Evolutionary conservation across 2,797 vertebrate species (phyloP).

Genomic region (Benthosema pterotum): DNA sequence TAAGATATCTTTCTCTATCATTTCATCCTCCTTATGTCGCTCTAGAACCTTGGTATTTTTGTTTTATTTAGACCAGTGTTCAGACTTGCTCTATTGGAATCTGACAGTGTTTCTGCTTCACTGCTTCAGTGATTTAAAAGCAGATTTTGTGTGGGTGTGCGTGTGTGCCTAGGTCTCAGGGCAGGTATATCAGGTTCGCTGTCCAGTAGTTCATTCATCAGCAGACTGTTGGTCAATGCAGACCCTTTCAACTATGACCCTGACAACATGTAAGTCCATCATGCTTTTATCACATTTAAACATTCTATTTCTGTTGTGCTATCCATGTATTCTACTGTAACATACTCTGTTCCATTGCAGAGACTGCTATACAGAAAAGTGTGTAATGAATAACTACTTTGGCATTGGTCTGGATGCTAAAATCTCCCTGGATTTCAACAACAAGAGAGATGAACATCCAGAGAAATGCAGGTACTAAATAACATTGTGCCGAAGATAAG

Average conservation of each 20-base stretch:
- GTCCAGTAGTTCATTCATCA: slow-evolving; percentile 90
- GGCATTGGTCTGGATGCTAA: slow-evolving; percentile 97
- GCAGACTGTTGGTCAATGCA: slow-evolving; percentile 89
- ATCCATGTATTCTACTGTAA: background rate
- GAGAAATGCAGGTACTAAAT: slow-evolving; percentile 96
- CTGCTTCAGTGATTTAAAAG: no score
- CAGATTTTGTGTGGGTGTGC: slow-evolving; percentile 16
- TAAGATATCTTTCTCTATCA: slow-evolving; percentile 62
- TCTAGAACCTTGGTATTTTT: slow-evolving; percentile 5
- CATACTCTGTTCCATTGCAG: slow-evolving; percentile 57
- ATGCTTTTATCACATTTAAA: background rate
- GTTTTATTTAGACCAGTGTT: slow-evolving; percentile 1
- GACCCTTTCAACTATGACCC: slow-evolving; percentile 92
- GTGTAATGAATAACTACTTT: slow-evolving; percentile 99
- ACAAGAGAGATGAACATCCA: slow-evolving; percentile 95
- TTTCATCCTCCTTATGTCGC: no score
- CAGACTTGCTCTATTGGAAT: no score
- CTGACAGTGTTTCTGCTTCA: background rate
- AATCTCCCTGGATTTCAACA: slow-evolving; percentile 98
- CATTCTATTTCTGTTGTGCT: background rate
- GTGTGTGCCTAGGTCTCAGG: slow-evolving; percentile 78
- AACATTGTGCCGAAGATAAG: no score
- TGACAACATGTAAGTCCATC: slow-evolving; percentile 89
- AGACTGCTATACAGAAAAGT: slow-evolving; percentile 93
- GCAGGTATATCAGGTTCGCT: slow-evolving; percentile 88